phyloP scores from a whole-genome alignment of 2,113 vertebrate species.

The Platichthys flesus region DNA sequence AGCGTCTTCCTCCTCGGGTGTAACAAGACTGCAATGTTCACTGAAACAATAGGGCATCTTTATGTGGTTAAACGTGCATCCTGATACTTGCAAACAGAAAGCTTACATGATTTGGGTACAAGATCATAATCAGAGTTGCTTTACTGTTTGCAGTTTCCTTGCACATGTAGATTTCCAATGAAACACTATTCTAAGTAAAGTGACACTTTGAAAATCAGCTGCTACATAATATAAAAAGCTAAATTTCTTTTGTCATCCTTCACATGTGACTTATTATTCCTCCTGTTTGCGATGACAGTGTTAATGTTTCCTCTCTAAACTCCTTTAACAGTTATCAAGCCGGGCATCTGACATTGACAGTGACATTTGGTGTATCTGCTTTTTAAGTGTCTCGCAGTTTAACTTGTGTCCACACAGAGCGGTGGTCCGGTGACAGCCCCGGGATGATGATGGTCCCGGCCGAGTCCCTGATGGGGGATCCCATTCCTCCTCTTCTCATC shows the following conservation, averaged over 20 bases:
- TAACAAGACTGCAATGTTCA: slow-evolving; percentile 52
- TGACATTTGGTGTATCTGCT: slow-evolving; percentile 57
- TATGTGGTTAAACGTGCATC: slow-evolving; percentile 56
- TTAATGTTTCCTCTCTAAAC: slow-evolving; percentile 45
- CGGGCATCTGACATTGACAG: slow-evolving; percentile 55
- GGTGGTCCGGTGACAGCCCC: slow-evolving; percentile 52
- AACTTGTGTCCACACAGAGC: slow-evolving; percentile 51
- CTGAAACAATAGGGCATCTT: slow-evolving; percentile 57
- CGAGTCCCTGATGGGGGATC: slow-evolving; percentile 75
- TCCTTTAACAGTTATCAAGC: slow-evolving; percentile 34
- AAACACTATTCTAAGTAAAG: not conserved
- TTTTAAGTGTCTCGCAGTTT: slow-evolving; percentile 53
- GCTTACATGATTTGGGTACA: slow-evolving; percentile 42
- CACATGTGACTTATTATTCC: not conserved
- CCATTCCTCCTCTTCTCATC: slow-evolving; percentile 78
- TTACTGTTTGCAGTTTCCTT: slow-evolving; percentile 9
- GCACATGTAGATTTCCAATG: slow-evolving; percentile 1
- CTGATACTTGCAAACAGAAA: slow-evolving; percentile 43
- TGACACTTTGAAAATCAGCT: slow-evolving; percentile 1
- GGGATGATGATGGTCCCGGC: slow-evolving; percentile 57
- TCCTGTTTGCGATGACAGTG: slow-evolving; percentile 26
- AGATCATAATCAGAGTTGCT: slow-evolving; percentile 6
- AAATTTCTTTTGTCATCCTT: slow-evolving; percentile 23
- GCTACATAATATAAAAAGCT: slow-evolving; percentile 10
- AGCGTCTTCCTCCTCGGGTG: slow-evolving; percentile 56